Evolutionary conservation across 2,113 vertebrate genomes (phyloP).

Genomic region (Rhipidura dahli): DNA sequence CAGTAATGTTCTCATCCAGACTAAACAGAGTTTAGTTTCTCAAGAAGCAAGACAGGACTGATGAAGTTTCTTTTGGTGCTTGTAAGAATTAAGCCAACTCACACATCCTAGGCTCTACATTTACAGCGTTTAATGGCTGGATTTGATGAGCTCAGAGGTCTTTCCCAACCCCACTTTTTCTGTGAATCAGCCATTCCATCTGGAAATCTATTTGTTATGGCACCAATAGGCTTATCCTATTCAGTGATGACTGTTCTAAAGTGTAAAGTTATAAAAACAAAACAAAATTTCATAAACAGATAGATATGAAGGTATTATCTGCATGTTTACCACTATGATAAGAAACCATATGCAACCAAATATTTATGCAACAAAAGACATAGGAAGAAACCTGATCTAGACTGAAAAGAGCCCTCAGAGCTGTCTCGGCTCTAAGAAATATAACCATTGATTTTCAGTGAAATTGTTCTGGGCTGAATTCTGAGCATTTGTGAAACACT

Average conservation of each 20-base stretch:
- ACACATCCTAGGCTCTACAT: background rate
- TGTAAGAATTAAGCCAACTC: background rate
- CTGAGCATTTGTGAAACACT: background rate
- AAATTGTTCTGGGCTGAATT: background rate
- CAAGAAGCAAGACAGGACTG: background rate
- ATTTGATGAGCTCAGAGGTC: background rate
- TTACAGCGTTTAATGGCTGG: background rate
- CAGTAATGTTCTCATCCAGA: slow-evolving; percentile 20
- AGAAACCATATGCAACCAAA: background rate
- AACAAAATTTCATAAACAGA: background rate
- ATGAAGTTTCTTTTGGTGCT: background rate
- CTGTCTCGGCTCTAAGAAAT: background rate
- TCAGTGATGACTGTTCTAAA: background rate
- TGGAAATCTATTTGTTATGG: background rate
- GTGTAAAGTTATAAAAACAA: background rate
- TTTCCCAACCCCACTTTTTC: background rate
- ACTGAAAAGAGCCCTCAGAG: background rate
- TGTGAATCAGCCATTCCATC: background rate
- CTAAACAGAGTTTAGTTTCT: slow-evolving; percentile 3
- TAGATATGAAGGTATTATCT: background rate
- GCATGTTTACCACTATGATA: background rate
- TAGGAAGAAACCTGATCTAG: background rate
- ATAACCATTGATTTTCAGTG: accelerated
- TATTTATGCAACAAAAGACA: background rate
- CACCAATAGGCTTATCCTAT: background rate